Base-by-base conservation (phyloP, 1,140 invertebrate species). In the Chionoecetes opilio region DNA sequence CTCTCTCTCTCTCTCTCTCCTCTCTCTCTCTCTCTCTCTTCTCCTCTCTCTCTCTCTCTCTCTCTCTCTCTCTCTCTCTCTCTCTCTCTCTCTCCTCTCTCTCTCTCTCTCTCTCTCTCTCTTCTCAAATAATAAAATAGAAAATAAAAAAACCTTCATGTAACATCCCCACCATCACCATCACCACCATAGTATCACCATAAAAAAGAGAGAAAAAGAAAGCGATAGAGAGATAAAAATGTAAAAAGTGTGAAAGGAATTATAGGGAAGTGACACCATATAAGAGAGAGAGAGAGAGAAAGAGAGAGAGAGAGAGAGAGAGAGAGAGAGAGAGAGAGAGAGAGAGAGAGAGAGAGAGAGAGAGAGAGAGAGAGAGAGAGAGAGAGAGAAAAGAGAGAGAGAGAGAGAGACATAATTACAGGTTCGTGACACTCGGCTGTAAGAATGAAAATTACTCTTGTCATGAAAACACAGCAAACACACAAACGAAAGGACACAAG, bases 271-370 rank as follows among this genome's bases (percentile, higher is more conserved):
- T 75, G 63, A n/a, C n/a, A 21, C 26, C 8, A 75, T n/a, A 14
- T 14, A 14, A 8, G 41, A 46, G 41, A 46, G 41, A 46, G 41
- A n/a, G n/a, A n/a, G n/a, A n/a, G n/a, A n/a, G n/a, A n/a, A n/a
- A n/a, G n/a, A n/a, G n/a, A n/a, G n/a, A n/a, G n/a, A n/a, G n/a
- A n/a, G n/a, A 8, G 41, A 46, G 41, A 46, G 41, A 46, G 63
- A n/a, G 63, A 75, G 63, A 75, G 63, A 75, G 63, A n/a, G 63
- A 75, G 63, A 75, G 63, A 75, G 63, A n/a, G 63, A 75, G 63
- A 75, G 63, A 75, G 63, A n/a, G 63, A 75, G 63, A 75, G 63
- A 75, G 63, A n/a, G 53, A 63, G 53, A 63, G 53, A 63, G 53
- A 21, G 53, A 63, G 53, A 63, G 53, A 63, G 53, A 21, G 53